Base-by-base conservation (phyloP, 92 coral and sea anemone genomes). In the Galaxea fascicularis region DNA sequence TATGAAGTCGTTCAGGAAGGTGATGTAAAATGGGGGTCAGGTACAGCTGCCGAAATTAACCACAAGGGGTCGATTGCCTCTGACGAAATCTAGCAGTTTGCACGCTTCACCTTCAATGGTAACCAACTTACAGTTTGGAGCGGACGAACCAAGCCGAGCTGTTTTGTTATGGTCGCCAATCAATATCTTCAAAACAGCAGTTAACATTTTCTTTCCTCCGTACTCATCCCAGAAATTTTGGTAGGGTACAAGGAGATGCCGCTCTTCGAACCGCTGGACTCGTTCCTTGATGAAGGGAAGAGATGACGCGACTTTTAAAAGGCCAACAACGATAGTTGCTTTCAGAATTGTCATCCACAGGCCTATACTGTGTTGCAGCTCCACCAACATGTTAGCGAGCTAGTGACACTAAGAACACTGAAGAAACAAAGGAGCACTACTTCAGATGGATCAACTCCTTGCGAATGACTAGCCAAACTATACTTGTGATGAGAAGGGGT, bases 11-110 rank as follows among this genome's bases (percentile, higher is more conserved):
- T 77, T 71, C 89, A 91, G 30, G 71, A 88, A 83, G 74, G 73
- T 31, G 73, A 68, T 80, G 82, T 86, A 68, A 54, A 94, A 94
- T 17, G 91, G 75, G 0, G 95, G 95, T 79, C 98, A 94, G 69
- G 82, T 78, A 22, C 79, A 73, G 51, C 93, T 94, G 24, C 98
- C 98, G 77, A 94, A 92, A 78, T 89, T 89, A 71, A 94, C 56
- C 45, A 94, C 92, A 71, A 94, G 78, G 8, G 95, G 95, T 4
- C 93, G 87, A 4, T 74, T 87, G 24, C 70, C 90, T 56, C 65
- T 89, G 20, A 80, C 66, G 45, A 86, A 72, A 28, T 88, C 91
- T n/a, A 91, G 56, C 58, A 94, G 86, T 17, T 10, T 29, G 7
- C 54, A 83, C 10, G 74, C 64, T 49, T 72, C 71, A 5, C 92